phyloP scores from a whole-genome alignment of 2,888 invertebrate species.

The Falcaria lacertinaria region DNA sequence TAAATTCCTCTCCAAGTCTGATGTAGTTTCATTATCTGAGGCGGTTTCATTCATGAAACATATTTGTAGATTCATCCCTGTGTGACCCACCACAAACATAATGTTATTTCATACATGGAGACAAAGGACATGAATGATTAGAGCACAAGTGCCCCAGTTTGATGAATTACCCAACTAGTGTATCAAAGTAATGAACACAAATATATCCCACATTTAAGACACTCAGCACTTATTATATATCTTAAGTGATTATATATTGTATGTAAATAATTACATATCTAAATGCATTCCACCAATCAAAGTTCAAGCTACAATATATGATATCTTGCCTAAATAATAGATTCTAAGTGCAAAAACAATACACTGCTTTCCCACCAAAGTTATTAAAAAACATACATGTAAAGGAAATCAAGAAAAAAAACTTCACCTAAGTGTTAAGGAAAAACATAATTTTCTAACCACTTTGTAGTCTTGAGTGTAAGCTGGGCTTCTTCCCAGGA shows the following conservation, averaged over 20 bases:
- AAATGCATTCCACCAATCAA: no score
- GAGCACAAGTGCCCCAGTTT: not conserved
- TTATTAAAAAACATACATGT: no score
- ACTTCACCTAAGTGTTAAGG: not conserved
- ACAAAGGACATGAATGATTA: conserved; percentile 6
- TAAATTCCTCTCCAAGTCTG: conserved; percentile 82
- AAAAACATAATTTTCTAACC: conserved; percentile 71
- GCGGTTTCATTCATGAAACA: conserved; percentile 97
- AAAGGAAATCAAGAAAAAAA: no score
- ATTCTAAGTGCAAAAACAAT: no score
- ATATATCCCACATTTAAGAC: no score
- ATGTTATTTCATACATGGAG: conserved; percentile 17
- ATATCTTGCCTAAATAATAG: no score
- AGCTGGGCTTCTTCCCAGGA: conserved; percentile 90
- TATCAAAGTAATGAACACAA: no score
- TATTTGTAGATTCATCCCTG: conserved; percentile 95
- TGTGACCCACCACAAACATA: conserved; percentile 38
- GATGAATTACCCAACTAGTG: not conserved
- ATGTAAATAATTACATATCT: no score
- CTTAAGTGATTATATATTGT: no score
- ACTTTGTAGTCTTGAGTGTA: conserved; percentile 92
- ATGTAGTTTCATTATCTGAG: conserved; percentile 90
- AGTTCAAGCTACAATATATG: no score
- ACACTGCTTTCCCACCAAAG: no score
- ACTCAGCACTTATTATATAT: no score